Evolutionary conservation across 1,140 invertebrate genomes (phyloP).

Genomic region (Conus ventricosus): DNA sequence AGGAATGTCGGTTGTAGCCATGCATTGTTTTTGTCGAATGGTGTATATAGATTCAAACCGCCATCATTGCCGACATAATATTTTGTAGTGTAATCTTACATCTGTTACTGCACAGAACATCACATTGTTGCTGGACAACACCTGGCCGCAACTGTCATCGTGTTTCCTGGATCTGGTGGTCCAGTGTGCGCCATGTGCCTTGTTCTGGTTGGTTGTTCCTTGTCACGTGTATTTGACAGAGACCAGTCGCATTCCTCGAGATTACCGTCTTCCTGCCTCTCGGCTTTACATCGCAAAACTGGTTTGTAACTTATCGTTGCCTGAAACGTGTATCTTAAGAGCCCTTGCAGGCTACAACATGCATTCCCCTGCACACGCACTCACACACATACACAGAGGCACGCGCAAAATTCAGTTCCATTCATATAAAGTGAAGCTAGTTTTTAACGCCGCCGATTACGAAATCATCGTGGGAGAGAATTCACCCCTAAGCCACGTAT

Average conservation of each 20-base stretch:
- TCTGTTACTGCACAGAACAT: conserved; percentile 10
- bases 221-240: conserved; percentile 27
- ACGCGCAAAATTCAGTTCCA: background rate
- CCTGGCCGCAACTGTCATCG: conserved; percentile 33
- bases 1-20: background rate
- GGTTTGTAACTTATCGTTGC: background rate
- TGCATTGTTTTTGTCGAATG: background rate
- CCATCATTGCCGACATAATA: background rate
- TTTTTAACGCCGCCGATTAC: too few species aligned
- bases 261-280: background rate
- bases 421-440: too few species aligned
- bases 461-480: too few species aligned
- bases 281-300: background rate
- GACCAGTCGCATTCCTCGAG: background rate
- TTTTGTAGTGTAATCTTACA: background rate
- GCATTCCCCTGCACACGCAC: too few species aligned
- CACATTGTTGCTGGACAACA: conserved; percentile 19
- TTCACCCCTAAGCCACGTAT: too few species aligned
- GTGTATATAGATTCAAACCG: background rate
- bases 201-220: conserved; percentile 24
- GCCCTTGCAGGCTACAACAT: too few species aligned
- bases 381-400: too few species aligned
- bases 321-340: background rate
- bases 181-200: background rate
- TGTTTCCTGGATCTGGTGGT: conserved; percentile 32